Conservation (phyloP, 2,797 vertebrate species). For the Euthynnus affinis region DNA sequence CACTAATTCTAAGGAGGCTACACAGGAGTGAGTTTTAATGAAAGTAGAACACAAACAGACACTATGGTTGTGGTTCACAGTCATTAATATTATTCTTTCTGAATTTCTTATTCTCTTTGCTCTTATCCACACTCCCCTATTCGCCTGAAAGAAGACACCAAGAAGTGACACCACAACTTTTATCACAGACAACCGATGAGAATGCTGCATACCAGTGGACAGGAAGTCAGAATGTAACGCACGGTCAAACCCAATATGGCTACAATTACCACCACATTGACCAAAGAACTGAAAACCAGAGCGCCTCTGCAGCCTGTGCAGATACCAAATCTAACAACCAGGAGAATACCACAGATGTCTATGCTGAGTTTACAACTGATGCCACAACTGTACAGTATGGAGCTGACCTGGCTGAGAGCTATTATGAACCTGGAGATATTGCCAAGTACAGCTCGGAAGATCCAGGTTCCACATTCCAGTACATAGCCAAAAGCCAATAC, state of each 20-base stretch:
- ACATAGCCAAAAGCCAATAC: slow-evolving; percentile 42
- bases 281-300: slow-evolving; percentile 79
- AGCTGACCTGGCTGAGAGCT: slow-evolving; percentile 47
- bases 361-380: slow-evolving; percentile 74
- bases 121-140: neutral
- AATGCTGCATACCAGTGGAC: slow-evolving; percentile 65
- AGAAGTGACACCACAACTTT: slow-evolving; percentile 49
- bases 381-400: slow-evolving; percentile 30
- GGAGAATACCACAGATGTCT: slow-evolving; percentile 59
- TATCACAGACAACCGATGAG: slow-evolving; percentile 40
- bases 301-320: slow-evolving; percentile 25
- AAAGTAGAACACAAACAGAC: neutral
- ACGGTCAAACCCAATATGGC: slow-evolving; percentile 73
- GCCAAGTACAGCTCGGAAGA: slow-evolving; percentile 29
- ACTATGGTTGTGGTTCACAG: slow-evolving; percentile 3
- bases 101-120: slow-evolving; percentile 36
- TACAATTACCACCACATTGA: slow-evolving; percentile 83
- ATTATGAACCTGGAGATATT: slow-evolving; percentile 42
- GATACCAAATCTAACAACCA: slow-evolving; percentile 51
- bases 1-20: neutral
- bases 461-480: slow-evolving; percentile 42
- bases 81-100: slow-evolving; percentile 36
- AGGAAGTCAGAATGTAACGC: slow-evolving; percentile 50
- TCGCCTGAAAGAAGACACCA: slow-evolving; percentile 53
- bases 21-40: neutral